Evolutionary conservation across 2,113 vertebrate genomes (phyloP).

Genomic region (Oreochromis spilurus): DNA sequence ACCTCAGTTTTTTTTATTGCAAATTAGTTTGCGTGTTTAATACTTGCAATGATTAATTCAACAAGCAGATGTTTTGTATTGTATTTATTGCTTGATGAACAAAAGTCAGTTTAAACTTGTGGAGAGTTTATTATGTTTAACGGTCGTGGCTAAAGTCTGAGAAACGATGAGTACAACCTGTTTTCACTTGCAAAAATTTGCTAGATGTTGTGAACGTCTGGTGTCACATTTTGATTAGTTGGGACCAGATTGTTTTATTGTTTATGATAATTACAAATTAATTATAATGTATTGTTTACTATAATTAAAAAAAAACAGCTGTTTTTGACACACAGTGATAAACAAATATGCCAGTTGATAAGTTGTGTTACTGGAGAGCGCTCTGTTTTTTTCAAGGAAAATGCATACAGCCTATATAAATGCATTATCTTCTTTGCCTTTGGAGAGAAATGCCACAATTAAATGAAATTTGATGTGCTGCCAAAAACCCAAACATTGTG

Average conservation of each 20-base stretch:
- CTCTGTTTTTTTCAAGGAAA: not conserved
- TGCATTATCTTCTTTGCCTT: not conserved
- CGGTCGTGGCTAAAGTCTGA: not conserved
- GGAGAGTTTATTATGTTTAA: not conserved
- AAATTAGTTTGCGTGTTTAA: not conserved
- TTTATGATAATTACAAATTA: not conserved
- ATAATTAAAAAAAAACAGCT: not conserved
- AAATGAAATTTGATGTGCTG: not conserved
- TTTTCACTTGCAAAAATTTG: not conserved
- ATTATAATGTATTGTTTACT: not conserved
- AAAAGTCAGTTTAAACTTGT: not conserved
- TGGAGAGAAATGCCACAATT: constrained; percentile 14
- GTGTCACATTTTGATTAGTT: not conserved
- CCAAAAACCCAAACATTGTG: constrained; percentile 10
- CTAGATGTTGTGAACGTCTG: not conserved
- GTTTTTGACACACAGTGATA: not conserved
- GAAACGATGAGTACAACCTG: not conserved
- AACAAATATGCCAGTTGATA: not conserved
- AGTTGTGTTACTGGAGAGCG: accelerated
- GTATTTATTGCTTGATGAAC: not conserved
- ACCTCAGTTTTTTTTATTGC: not conserved
- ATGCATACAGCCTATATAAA: not conserved
- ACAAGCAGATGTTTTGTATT: not conserved
- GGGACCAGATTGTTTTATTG: not conserved
- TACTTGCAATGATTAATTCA: too few species aligned